Evolutionary conservation across 23 tunicate species (phyloP), one percentile per base, ranked within the genome.

Genomic region (Pegea sp.): DNA sequence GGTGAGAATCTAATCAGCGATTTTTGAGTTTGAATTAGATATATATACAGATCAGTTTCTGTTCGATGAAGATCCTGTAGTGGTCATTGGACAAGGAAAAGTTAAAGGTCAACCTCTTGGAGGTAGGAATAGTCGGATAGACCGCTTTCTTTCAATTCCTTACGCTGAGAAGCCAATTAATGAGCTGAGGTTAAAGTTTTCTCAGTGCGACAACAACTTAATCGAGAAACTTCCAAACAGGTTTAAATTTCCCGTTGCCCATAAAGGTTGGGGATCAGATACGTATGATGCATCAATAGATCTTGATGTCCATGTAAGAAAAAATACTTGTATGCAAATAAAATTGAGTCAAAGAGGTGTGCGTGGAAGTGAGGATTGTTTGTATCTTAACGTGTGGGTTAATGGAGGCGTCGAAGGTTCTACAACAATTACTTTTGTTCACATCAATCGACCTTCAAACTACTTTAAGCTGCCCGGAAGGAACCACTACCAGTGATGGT

Each of bases 401-500:
- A 27, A 64, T 8, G 78, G 69, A 2, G 78, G 78, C 7, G 69
- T 71, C 13, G 78, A 71, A 3, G 78, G 78, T 71, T 25, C 31
- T 38, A n/a, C n/a, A n/a, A n/a, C n/a, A n/a, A n/a, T n/a, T n/a
- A n/a, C n/a, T n/a, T n/a, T n/a, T n/a, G n/a, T n/a, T n/a, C n/a
- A n/a, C n/a, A n/a, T n/a, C n/a, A n/a, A n/a, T n/a, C n/a, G n/a
- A n/a, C n/a, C n/a, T n/a, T n/a, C n/a, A n/a, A n/a, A n/a, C n/a
- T n/a, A n/a, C n/a, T n/a, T n/a, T n/a, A 66, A 71, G 78, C 49
- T 19, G 69, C 78, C n/a, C 29, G 50, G 31, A 56, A 63, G 27
- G 33, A 48, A 31, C 78, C 64, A 3, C 55, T 55, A 28, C 78
- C 78, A 26, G 78, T 71, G 48, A 71, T 71, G 69, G 78, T 71